Percentiles rank a stretch among this genome's conserved stretches.
phyloP scores from a whole-genome alignment of 2,888 invertebrate genomes.

The Tetheella fluctuosa region DNA sequence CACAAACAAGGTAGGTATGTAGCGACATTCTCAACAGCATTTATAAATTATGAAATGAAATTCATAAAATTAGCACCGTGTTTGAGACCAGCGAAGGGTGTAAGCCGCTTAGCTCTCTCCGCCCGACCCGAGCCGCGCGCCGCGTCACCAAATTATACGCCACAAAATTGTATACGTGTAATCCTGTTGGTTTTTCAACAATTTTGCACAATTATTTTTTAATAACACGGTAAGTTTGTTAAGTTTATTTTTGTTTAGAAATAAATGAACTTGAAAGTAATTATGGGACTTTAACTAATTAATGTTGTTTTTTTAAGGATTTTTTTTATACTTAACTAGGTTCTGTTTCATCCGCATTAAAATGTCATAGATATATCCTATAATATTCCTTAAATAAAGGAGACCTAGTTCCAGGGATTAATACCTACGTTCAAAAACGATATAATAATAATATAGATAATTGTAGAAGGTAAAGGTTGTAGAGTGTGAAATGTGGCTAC shows the following conservation, averaged over 20 bases:
- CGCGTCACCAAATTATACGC: background rate
- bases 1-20: background rate
- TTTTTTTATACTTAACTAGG: no score
- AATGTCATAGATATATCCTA: no score
- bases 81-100: background rate
- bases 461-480: no score
- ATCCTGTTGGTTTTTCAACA: background rate
- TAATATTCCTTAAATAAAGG: no score
- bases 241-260: background rate
- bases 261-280: conserved; percentile 1
- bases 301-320: no score
- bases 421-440: no score
- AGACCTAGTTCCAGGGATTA: no score
- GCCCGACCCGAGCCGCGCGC: background rate
- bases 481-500: no score
- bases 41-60: background rate
- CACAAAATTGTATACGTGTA: background rate
- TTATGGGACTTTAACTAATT: no score
- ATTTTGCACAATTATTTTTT: background rate
- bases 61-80: background rate
- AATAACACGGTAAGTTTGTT: background rate
- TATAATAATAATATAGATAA: no score
- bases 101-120: background rate
- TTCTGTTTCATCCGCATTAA: no score
- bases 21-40: background rate